Conservation (phyloP, 2,113 vertebrate species). For the Myiagra hebetior region DNA sequence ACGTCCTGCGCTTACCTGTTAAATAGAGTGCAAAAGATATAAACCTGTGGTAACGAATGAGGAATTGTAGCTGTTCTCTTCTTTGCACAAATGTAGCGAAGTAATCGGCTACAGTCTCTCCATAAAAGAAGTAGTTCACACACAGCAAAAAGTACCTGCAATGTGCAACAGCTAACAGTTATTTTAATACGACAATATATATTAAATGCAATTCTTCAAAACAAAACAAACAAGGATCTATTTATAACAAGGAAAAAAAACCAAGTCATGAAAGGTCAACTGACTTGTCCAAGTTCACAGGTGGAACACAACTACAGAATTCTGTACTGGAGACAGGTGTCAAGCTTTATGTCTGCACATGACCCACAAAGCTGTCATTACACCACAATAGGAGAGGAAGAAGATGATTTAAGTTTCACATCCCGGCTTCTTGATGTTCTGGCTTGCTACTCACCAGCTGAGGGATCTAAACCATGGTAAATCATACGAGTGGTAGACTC, state of each 20-base stretch:
- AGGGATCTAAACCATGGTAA: constrained; percentile 96
- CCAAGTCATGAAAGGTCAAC: neutral
- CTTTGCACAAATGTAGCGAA: constrained; percentile 92
- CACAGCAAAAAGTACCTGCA: constrained; percentile 95
- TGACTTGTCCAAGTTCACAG: neutral
- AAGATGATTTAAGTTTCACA: neutral
- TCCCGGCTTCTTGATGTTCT: neutral
- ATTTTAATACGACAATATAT: neutral
- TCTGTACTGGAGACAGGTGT: neutral
- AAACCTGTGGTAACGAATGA: constrained; percentile 96
- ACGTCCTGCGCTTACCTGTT: constrained; percentile 78
- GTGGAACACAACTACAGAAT: neutral
- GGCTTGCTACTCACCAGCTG: constrained; percentile 85
- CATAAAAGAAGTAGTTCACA: constrained; percentile 99
- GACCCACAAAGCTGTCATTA: neutral
- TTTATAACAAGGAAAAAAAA: neutral
- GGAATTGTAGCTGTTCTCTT: constrained; percentile 93
- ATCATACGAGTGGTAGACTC: constrained; percentile 94
- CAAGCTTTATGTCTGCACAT: neutral
- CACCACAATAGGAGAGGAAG: neutral
- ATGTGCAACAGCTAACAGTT: neutral
- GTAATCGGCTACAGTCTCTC: constrained; percentile 96
- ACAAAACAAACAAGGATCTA: neutral
- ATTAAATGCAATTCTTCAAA: neutral
- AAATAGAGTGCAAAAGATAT: constrained; percentile 97